Conservation (phyloP, 1,140 invertebrate genomes). For the Zelostemma sp. region DNA sequence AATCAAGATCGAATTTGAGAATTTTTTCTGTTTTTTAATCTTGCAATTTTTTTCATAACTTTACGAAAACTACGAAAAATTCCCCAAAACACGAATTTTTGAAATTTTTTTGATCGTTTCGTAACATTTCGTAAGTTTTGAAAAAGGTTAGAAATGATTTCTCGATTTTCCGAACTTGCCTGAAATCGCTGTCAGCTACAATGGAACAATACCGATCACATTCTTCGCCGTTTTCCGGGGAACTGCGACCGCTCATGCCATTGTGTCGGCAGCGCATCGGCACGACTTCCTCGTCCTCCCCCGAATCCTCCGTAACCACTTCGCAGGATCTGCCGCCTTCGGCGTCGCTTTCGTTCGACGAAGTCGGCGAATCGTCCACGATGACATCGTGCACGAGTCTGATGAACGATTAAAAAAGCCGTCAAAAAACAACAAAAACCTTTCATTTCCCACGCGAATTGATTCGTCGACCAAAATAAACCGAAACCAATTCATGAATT, state of each 20-base stretch:
- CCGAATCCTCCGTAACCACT: conserved; percentile 40
- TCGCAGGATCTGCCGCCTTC: conserved; percentile 57
- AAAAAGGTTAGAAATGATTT: too few species aligned
- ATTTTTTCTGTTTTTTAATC: too few species aligned
- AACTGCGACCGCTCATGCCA: conserved; percentile 61
- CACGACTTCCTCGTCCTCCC: conserved; percentile 63
- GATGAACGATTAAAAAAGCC: too few species aligned
- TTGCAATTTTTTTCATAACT: conserved; percentile 19
- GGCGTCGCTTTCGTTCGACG: conserved; percentile 77
- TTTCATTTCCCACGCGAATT: too few species aligned
- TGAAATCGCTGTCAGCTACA: conserved; percentile 66
- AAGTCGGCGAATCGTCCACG: conserved; percentile 81
- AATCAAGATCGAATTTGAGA: too few species aligned
- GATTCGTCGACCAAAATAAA: too few species aligned
- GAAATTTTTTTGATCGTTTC: too few species aligned
- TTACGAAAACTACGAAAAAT: too few species aligned
- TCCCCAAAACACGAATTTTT: too few species aligned
- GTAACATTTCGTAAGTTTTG: too few species aligned
- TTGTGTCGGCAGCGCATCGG: conserved; percentile 58
- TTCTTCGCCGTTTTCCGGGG: conserved; percentile 64
- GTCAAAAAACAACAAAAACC: too few species aligned
- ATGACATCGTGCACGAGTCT: conserved; percentile 84
- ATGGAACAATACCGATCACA: conserved; percentile 64
- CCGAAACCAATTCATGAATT: too few species aligned
- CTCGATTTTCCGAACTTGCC: conserved; percentile 54